phyloP scores from a whole-genome alignment of 2,888 invertebrate genomes.

The Carpatolechia fugitivella region DNA sequence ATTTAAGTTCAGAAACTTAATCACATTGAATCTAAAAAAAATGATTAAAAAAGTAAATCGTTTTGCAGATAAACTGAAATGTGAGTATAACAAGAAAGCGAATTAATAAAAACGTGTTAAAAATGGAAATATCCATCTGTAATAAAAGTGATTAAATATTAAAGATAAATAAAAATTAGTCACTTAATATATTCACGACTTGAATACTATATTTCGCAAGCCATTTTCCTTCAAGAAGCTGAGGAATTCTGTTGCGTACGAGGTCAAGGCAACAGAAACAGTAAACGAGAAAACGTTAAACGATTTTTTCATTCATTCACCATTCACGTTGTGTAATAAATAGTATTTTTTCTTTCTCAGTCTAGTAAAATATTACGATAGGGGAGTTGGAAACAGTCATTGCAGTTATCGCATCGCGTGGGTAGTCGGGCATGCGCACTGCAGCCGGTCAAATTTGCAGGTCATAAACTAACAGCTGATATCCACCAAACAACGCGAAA shows the following conservation, averaged over 20 bases:
- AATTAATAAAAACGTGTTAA: too few relatives aligned
- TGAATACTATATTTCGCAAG: background rate
- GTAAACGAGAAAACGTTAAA: background rate
- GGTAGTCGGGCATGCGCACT: conserved; percentile 60
- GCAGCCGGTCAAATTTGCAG: conserved; percentile 29
- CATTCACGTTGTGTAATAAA: background rate
- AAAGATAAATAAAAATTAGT: too few relatives aligned
- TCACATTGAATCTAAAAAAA: too few relatives aligned
- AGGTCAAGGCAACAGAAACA: background rate
- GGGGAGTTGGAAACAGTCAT: conserved; percentile 19
- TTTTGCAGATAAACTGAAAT: too few relatives aligned
- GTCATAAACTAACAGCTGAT: conserved; percentile 42
- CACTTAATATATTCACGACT: too few relatives aligned
- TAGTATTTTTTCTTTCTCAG: background rate
- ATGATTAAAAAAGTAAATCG: too few relatives aligned
- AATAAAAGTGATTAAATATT: too few relatives aligned
- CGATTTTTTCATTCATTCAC: background rate
- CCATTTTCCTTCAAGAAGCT: background rate
- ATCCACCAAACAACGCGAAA: conserved; percentile 22
- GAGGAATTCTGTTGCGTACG: background rate
- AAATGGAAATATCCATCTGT: too few relatives aligned
- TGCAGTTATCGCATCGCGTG: conserved; percentile 47
- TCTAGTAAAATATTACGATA: conserved; percentile 3
- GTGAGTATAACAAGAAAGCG: too few relatives aligned
- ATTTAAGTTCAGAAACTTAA: too few relatives aligned